These are phyloP conservation scores for Odocoileus hemionus DNA, from an alignment of 2,113 vertebrate genomes.

Conservation along the genomic window DNA sequence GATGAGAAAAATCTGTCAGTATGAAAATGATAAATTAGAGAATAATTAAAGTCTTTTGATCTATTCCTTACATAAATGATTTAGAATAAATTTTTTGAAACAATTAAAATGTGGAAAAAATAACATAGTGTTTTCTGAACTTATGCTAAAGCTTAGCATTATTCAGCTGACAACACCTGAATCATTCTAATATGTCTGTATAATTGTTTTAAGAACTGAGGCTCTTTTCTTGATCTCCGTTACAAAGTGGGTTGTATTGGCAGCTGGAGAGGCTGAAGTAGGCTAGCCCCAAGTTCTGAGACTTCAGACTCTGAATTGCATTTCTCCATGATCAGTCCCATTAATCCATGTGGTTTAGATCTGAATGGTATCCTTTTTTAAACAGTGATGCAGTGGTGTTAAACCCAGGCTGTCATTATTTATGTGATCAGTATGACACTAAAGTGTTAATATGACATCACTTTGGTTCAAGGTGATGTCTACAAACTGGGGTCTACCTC, in stretches of 20 bases:
- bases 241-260: not conserved
- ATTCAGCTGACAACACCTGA: not conserved
- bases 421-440: not conserved
- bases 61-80: not conserved
- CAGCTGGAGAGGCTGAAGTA: not conserved
- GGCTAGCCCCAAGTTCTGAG: not conserved
- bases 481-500: not conserved
- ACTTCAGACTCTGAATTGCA: not conserved
- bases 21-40: not conserved
- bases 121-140: not conserved
- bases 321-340: not conserved
- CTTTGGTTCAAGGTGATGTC: not conserved
- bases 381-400: not conserved
- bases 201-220: not conserved
- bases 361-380: not conserved
- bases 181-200: not conserved
- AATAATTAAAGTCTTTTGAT: not conserved
- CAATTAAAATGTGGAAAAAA: slow-evolving; percentile 7
- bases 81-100: not conserved
- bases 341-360: not conserved
- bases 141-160: not conserved
- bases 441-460: not conserved
- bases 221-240: not conserved
- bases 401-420: not conserved
- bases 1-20: not conserved